Percentiles rank a stretch among this genome's conserved stretches.
Conservation (phyloP, 2,797 vertebrate genomes). For the Alcedo atthis region DNA sequence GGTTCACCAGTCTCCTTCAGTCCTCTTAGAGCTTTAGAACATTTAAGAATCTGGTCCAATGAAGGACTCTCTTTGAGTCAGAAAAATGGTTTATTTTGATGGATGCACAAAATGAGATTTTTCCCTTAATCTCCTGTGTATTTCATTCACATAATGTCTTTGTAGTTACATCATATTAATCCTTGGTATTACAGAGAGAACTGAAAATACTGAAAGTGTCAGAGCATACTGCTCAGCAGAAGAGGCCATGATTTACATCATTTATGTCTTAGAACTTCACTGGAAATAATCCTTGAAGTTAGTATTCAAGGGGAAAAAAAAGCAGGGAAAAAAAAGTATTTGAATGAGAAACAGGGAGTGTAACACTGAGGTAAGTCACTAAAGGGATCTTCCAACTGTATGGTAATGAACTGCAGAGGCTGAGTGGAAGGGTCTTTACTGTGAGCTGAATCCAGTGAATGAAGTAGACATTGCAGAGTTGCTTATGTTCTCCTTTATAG, state of each 20-base stretch:
- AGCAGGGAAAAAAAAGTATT: background rate
- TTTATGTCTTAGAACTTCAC: background rate
- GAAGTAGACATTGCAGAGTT: background rate
- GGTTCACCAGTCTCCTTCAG: background rate
- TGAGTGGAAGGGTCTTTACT: background rate
- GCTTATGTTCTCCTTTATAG: background rate
- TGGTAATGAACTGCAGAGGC: background rate
- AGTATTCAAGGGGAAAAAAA: background rate
- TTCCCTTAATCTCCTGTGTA: conserved; percentile 45
- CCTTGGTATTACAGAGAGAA: conserved; percentile 33
- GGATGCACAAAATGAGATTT: conserved; percentile 32
- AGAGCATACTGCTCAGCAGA: background rate
- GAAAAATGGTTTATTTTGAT: conserved; percentile 56
- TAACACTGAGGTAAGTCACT: background rate
- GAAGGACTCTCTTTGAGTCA: background rate
- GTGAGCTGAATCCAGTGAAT: background rate
- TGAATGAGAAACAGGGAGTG: background rate
- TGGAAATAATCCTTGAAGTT: background rate
- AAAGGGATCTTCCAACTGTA: background rate
- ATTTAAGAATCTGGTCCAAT: background rate
- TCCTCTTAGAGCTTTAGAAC: background rate
- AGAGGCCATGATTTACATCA: background rate
- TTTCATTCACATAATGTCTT: conserved; percentile 57
- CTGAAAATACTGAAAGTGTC: background rate
- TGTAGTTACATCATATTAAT: conserved; percentile 51